Evolutionary conservation across 2,888 invertebrate species (phyloP), one percentile per base, ranked within the genome.

Genomic region (Fragum whitleyi): DNA sequence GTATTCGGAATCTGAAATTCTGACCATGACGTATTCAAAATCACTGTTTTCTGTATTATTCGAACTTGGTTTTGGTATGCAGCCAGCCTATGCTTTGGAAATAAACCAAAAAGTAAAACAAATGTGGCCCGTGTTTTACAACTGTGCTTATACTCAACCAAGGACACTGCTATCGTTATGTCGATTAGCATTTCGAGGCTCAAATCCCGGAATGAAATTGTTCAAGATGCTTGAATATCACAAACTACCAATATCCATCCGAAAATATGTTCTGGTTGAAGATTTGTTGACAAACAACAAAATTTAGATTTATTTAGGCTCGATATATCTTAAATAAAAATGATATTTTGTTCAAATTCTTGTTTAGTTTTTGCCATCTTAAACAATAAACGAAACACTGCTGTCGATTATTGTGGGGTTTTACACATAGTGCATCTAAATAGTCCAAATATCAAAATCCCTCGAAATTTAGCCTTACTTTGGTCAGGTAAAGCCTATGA

Each of bases 121-220:
- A 28, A 57, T 57, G 57, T 57, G 57, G 57, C 57, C 57, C 5
- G 28, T 57, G 7, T 57, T 57, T 57, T 57, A 57, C 57, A 57
- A 26, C 9, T 14, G 28, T 28, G 57, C 26, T 14, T 57, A 57
- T 19, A 26, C 57, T 28, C 57, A 57, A 26, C 57, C 57, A 19
- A 57, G 57, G 21, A 26, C 57, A 21, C 57, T 57, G 16, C 26
- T 21, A 7, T 57, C 28, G 1, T 28, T 23, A 28, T 26, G 57
- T 57, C 23, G 57, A 28, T 16, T 57, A 19, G 21, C 28, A 26
- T 11, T 57, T 28, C 57, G 57, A 14, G 16, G 26, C 26, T 26
- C 26, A 28, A 28, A 57, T 57, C 57, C 57, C 16, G 26, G 57
- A 3, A 57, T 28, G 3, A 57, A 57, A 57, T 7, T 57, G 26